phyloP scores from a whole-genome alignment of 1,140 invertebrate genomes.

The Campoletis sonorensis region DNA sequence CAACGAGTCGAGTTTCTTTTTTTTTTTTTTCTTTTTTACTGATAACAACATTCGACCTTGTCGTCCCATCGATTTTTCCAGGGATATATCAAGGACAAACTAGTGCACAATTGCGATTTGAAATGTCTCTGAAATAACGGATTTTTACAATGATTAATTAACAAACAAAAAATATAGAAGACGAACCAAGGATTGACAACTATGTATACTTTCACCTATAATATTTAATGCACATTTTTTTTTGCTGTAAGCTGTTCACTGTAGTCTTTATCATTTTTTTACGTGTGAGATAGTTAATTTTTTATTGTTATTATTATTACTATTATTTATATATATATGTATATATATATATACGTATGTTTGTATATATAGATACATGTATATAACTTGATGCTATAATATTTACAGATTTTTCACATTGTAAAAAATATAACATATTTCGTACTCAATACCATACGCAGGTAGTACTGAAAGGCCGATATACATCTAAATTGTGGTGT shows the following conservation, averaged over 20 bases:
- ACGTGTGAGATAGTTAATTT: conserved; percentile 40
- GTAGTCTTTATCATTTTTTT: conserved; percentile 43
- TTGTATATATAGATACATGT: conserved; percentile 58
- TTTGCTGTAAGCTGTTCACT: conserved; percentile 54
- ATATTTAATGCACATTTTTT: conserved; percentile 65
- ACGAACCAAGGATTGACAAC: not conserved
- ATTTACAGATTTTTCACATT: conserved; percentile 75
- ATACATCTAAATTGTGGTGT: conserved; percentile 73
- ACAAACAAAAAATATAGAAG: no score
- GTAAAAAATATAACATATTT: conserved; percentile 77
- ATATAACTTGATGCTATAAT: conserved; percentile 73
- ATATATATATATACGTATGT: no score
- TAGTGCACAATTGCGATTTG: no score
- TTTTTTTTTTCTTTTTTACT: conserved; percentile 9
- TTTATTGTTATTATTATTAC: conserved; percentile 57
- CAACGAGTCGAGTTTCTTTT: conserved; percentile 17
- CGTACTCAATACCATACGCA: conserved; percentile 75
- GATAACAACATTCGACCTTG: not conserved
- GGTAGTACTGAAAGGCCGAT: conserved; percentile 76
- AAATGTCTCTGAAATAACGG: no score
- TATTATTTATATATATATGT: no score
- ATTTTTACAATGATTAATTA: no score
- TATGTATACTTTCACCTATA: conserved; percentile 1
- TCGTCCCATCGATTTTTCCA: no score
- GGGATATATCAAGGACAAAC: no score